These are phyloP conservation scores for Podarcis raffonei DNA, from an alignment of 2,113 vertebrate genomes.

Conservation along the genomic window DNA sequence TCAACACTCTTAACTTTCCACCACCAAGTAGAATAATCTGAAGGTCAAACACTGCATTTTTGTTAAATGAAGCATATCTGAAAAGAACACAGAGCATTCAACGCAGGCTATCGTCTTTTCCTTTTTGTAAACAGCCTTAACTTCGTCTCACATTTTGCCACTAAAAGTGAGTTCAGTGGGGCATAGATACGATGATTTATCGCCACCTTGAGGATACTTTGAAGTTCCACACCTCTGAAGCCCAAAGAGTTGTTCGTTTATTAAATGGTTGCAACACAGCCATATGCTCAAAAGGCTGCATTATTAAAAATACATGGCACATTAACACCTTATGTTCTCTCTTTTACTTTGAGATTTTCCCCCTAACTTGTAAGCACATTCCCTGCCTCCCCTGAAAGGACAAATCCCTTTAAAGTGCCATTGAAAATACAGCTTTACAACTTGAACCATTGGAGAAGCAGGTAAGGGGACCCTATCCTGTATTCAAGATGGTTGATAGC, in stretches of 20 bases:
- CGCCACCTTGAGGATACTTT: conserved; percentile 63
- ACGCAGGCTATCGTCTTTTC: not conserved
- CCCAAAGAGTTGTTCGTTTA: accelerated
- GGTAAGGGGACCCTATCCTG: not conserved
- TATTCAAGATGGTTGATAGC: not conserved
- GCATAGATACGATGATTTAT: conserved; percentile 18
- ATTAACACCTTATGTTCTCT: not conserved
- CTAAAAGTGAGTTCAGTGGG: not conserved
- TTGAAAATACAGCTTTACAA: not conserved
- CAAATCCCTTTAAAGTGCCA: not conserved
- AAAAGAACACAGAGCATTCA: conserved; percentile 10
- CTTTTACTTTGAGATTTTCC: conserved; percentile 10
- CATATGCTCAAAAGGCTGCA: not conserved
- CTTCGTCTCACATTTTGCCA: not conserved
- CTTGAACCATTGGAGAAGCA: not conserved
- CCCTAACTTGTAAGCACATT: not conserved
- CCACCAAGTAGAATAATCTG: not conserved
- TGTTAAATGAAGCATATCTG: not conserved
- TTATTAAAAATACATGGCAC: not conserved
- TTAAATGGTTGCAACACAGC: not conserved
- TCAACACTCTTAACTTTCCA: not conserved
- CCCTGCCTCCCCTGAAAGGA: not conserved
- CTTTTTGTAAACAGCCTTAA: not conserved
- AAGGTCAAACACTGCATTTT: not conserved
- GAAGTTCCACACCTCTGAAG: conserved; percentile 25